Evolutionary conservation across 2,113 vertebrate genomes (phyloP).

Genomic region (Anoura caudifer): DNA sequence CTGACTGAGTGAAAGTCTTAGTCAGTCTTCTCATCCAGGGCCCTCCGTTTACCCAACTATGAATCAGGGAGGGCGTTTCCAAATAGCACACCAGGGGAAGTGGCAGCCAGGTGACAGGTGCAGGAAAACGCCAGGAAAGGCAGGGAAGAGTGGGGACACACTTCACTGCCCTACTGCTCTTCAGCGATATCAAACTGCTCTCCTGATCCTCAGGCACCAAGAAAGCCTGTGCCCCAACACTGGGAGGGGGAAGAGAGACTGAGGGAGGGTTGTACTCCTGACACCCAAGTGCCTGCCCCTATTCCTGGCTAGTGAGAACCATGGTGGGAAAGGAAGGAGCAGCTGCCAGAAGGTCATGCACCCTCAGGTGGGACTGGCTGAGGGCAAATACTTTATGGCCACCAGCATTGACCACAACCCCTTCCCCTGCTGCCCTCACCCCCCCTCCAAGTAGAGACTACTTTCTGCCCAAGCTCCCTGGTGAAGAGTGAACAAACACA

Average conservation of each 20-base stretch:
- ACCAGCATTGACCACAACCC: neutral
- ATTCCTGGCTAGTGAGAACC: neutral
- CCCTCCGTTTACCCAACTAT: neutral
- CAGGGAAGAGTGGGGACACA: neutral
- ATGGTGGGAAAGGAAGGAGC: neutral
- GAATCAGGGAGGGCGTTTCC: neutral
- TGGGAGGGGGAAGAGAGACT: neutral
- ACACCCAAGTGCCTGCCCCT: neutral
- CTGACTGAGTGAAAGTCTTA: neutral
- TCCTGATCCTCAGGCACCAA: neutral
- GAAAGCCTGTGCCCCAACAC: neutral
- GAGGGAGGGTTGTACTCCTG: neutral
- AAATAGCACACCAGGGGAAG: neutral
- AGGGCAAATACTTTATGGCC: neutral
- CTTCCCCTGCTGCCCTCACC: neutral
- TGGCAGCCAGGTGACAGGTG: neutral
- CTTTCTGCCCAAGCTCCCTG: neutral
- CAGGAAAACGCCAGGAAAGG: neutral
- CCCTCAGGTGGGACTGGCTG: neutral
- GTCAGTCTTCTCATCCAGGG: neutral
- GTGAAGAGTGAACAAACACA: neutral
- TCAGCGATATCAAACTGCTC: neutral
- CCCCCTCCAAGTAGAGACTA: neutral
- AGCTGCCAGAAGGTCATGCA: neutral
- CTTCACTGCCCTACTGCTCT: neutral